Conservation (phyloP, 2,113 vertebrate genomes). For the Nanorana parkeri region DNA sequence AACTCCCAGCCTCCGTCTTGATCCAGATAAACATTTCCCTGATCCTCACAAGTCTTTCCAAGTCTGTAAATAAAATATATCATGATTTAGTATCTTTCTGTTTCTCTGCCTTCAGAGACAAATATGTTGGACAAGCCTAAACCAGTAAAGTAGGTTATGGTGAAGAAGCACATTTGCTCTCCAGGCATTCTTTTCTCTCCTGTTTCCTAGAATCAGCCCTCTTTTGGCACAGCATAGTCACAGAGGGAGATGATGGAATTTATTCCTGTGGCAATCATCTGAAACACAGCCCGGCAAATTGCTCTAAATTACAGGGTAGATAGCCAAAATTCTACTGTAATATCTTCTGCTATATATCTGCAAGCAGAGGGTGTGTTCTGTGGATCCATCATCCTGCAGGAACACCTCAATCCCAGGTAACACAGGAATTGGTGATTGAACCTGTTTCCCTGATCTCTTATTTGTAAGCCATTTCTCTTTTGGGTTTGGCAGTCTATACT, state of each 20-base stretch:
- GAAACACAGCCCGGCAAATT: conserved; percentile 33
- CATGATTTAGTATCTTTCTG: conserved; percentile 30
- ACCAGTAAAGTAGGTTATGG: conserved; percentile 36
- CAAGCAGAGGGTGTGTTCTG: neutral
- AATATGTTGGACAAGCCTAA: conserved; percentile 28
- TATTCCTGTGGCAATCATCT: conserved; percentile 31
- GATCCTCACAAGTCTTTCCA: conserved; percentile 37
- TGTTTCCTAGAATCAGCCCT: conserved; percentile 40
- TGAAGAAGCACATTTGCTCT: conserved; percentile 28
- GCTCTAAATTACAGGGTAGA: neutral
- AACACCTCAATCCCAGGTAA: conserved; percentile 29
- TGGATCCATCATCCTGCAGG: neutral
- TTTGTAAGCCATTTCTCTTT: conserved; percentile 13
- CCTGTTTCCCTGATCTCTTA: conserved; percentile 11
- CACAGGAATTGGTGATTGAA: neutral
- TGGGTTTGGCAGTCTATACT: neutral
- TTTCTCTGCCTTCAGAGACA: conserved; percentile 27
- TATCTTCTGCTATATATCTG: neutral
- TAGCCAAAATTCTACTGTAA: neutral
- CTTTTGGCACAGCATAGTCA: conserved; percentile 10
- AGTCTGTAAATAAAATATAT: conserved; percentile 20
- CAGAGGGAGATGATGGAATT: conserved; percentile 19
- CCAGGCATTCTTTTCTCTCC: conserved; percentile 44
- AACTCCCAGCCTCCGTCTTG: neutral
- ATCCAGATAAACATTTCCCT: conserved; percentile 9